Evolutionary conservation across 2,113 vertebrate species (phyloP).

Genomic region (Lucifuga dentata): DNA sequence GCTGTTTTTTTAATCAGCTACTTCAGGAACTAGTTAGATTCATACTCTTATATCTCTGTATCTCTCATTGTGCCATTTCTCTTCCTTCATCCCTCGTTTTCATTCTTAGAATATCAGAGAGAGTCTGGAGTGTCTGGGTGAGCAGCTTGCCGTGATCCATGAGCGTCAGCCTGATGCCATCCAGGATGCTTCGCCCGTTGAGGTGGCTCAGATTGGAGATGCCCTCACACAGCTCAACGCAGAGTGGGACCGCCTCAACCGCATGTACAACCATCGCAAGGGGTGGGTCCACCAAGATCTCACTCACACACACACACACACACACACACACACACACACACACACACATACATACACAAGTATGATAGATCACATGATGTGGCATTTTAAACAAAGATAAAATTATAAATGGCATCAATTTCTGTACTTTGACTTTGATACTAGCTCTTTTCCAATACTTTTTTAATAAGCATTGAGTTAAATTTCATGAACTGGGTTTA

Average conservation of each 20-base stretch:
- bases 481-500: too few relatives aligned
- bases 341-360: too few relatives aligned
- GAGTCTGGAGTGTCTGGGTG: conserved; percentile 88
- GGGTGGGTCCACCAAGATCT: conserved; percentile 81
- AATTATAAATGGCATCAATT: too few relatives aligned
- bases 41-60: too few relatives aligned
- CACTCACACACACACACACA: not conserved
- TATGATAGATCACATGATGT: not conserved
- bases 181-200: conserved; percentile 86
- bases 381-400: not conserved
- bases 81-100: not conserved
- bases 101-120: conserved; percentile 87
- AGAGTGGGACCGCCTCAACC: conserved; percentile 93
- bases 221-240: conserved; percentile 89
- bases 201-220: conserved; percentile 89
- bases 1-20: too few relatives aligned
- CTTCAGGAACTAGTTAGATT: too few relatives aligned
- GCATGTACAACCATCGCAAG: conserved; percentile 90
- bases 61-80: too few relatives aligned
- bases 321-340: not conserved
- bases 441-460: too few relatives aligned
- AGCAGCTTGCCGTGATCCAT: conserved; percentile 88
- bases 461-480: too few relatives aligned
- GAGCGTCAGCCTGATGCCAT: conserved; percentile 92
- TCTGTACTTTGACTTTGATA: too few relatives aligned